Conservation (phyloP, 2,113 vertebrate species). For the Mastomys natalensis region DNA sequence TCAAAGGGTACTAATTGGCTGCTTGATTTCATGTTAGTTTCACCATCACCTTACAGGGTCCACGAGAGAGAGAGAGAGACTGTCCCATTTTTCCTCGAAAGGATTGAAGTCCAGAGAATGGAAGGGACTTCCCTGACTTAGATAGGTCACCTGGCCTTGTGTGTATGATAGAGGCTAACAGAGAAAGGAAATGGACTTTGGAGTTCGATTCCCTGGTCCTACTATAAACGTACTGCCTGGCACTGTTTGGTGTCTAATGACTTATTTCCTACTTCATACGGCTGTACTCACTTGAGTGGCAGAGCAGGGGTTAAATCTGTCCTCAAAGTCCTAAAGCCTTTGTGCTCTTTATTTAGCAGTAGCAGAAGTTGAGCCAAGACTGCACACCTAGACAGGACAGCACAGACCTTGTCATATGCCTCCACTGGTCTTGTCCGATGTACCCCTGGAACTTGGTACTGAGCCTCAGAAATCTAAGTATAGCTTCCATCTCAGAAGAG, state of each 20-base stretch:
- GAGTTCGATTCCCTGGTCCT: neutral
- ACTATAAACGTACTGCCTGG: neutral
- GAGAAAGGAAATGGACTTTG: neutral
- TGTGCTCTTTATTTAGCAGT: slow-evolving; percentile 24
- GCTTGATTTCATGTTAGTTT: neutral
- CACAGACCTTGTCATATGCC: neutral
- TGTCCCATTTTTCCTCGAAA: neutral
- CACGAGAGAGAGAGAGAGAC: neutral
- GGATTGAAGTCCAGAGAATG: neutral
- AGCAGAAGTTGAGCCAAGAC: neutral
- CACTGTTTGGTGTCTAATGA: neutral
- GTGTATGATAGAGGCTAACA: neutral
- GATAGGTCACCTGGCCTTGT: neutral
- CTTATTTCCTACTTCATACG: slow-evolving; percentile 41
- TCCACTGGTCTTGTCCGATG: neutral
- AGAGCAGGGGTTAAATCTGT: slow-evolving; percentile 1
- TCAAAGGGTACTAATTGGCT: neutral
- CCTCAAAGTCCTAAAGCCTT: neutral
- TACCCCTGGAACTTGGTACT: neutral
- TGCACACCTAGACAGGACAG: neutral
- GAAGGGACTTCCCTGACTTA: neutral
- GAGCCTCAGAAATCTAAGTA: neutral
- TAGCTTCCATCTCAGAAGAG: neutral
- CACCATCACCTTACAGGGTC: neutral
- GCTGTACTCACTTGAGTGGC: neutral